Evolutionary conservation across 2,888 invertebrate species (phyloP).

Genomic region (Zeuzera pyrina): DNA sequence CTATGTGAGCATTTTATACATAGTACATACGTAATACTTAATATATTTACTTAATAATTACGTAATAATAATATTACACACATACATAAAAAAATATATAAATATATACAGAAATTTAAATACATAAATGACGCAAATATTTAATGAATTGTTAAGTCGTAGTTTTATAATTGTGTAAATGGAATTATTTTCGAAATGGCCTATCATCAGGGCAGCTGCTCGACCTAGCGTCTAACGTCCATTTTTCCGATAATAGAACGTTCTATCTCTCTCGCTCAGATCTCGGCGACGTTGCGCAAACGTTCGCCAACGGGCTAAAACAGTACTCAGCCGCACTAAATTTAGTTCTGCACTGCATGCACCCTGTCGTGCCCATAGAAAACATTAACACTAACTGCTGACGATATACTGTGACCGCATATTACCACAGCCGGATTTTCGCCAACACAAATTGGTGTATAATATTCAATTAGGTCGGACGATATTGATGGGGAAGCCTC

Average conservation of each 20-base stretch:
- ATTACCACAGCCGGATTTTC: constrained; percentile 65
- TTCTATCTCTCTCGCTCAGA: constrained; percentile 37
- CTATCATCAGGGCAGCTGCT: too few relatives aligned
- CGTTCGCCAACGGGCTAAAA: constrained; percentile 51
- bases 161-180: too few relatives aligned
- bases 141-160: too few relatives aligned
- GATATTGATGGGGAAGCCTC: constrained; percentile 55
- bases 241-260: constrained; percentile 68
- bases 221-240: constrained; percentile 20
- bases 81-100: too few relatives aligned
- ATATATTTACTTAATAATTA: too few relatives aligned
- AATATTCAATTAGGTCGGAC: constrained; percentile 69
- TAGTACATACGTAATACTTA: too few relatives aligned
- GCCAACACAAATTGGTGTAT: constrained; percentile 68
- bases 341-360: constrained; percentile 61
- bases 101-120: too few relatives aligned
- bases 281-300: constrained; percentile 51
- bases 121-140: too few relatives aligned
- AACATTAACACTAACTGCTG: constrained; percentile 50
- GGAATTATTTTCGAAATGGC: too few relatives aligned
- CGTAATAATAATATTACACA: too few relatives aligned
- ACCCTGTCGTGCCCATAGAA: constrained; percentile 54
- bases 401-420: constrained; percentile 65
- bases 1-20: too few relatives aligned
- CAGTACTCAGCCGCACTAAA: constrained; percentile 44